Evolutionary conservation across 2,113 vertebrate genomes (phyloP), one percentile per base, ranked within the genome.

Genomic region (Melanerpes formicivorus): DNA sequence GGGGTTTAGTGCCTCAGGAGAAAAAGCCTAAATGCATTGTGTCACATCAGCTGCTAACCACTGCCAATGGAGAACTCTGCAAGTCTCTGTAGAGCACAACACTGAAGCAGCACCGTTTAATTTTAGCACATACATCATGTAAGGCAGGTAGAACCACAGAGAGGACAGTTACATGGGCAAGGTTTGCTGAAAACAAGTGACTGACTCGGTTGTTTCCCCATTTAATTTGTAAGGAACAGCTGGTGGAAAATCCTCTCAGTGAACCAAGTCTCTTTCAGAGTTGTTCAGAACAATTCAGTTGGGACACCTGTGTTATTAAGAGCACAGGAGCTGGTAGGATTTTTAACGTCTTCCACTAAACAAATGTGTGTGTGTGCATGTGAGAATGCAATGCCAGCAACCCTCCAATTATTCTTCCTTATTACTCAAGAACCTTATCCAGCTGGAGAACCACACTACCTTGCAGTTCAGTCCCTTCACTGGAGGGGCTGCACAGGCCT

Each of bases 1-100:
- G 74, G 40, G 72, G 73, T 91, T 46, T 93, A 16, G 12, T 77
- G 32, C 56, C 62, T 90, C 62, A 76, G 29, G 72, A 96, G 95
- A 85, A 56, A 94, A 96, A 77, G 25, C 15, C 72, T 62, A 84
- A 87, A 83, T 64, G 12, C 30, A 91, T 44, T 32, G 52, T 87
- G 65, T 56, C 42, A 84, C 46, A 86, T 86, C 77, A 93, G 84
- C 70, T 85, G n/a, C 34, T 42, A 80, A 50, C 40, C 55, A 58
- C 82, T 80, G 84, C 95, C 94, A 95, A 90, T 79, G 46, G 78
- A 93, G 92, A 88, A 73, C 29, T n/a, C 85, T 73, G 89, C 64
- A 88, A 66, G 75, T 85, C 72, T 94, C 90, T 66, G 17, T 5
- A 81, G 80, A 91, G 29, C 54, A 76, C 44, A 90, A 65, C 30